Percentiles rank a stretch among this genome's conserved stretches.
phyloP scores from a whole-genome alignment of 2,113 vertebrate species.

The Chaetops frenatus region DNA sequence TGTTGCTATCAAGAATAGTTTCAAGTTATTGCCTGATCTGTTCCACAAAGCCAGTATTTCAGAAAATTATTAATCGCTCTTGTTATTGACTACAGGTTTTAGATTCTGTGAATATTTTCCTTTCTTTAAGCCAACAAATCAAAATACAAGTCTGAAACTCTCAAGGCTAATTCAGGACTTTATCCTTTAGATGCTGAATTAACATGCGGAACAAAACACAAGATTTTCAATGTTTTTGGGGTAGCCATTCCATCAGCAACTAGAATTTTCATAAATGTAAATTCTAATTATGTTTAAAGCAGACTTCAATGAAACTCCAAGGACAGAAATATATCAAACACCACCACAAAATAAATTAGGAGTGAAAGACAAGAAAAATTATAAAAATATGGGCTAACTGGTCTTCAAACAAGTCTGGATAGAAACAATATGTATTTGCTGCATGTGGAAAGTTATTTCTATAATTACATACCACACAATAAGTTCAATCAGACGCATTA shows the following conservation, averaged over 20 bases:
- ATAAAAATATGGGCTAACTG: conserved; percentile 4
- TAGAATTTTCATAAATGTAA: not conserved
- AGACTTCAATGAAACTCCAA: not conserved
- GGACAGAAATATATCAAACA: not conserved
- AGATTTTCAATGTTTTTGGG: not conserved
- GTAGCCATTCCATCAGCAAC: not conserved
- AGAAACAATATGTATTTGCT: not conserved
- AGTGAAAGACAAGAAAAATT: conserved; percentile 13
- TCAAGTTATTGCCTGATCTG: not conserved
- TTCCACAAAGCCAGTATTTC: not conserved
- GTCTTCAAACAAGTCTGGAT: conserved; percentile 5
- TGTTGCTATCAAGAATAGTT: not conserved
- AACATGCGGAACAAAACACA: not conserved
- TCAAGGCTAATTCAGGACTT: not conserved
- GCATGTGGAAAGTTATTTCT: not conserved
- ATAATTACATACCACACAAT: not conserved
- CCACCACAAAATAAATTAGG: not conserved
- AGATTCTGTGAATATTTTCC: not conserved
- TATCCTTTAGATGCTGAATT: not conserved
- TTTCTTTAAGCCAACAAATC: not conserved
- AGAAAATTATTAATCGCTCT: not conserved
- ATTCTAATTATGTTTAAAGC: not conserved
- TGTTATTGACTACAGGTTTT: not conserved
- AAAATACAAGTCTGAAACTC: not conserved
- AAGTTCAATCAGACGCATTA: not conserved